Conservation (phyloP, 92 coral and sea anemone species). For the Nematostella vectensis region DNA sequence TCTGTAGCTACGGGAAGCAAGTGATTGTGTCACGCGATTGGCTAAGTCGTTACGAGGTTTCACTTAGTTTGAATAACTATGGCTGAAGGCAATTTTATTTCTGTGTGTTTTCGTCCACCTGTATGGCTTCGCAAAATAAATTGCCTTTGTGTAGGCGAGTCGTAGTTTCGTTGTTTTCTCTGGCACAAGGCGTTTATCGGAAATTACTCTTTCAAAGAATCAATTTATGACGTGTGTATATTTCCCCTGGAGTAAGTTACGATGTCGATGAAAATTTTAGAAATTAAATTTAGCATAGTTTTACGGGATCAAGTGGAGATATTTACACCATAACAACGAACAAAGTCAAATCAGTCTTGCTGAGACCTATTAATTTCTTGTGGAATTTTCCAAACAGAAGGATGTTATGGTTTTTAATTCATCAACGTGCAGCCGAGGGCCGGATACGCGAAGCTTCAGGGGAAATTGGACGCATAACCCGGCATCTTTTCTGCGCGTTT, state of each 20-base stretch:
- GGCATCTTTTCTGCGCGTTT: background rate
- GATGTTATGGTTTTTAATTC: conserved; percentile 17
- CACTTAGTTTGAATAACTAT: background rate
- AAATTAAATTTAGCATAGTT: conserved; percentile 3
- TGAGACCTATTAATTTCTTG: conserved; percentile 15
- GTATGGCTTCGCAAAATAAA: conserved; percentile 22
- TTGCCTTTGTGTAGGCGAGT: conserved; percentile 21
- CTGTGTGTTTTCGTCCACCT: conserved; percentile 32
- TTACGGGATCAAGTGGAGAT: conserved; percentile 9
- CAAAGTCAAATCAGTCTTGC: conserved; percentile 6
- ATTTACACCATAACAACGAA: conserved; percentile 8
- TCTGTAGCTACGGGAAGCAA: too few species aligned
- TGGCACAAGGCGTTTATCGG: conserved; percentile 79
- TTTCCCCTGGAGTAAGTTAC: conserved; percentile 7
- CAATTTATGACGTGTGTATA: conserved; percentile 46
- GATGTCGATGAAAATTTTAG: background rate
- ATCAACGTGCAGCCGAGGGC: conserved; percentile 23
- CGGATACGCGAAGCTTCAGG: conserved; percentile 12
- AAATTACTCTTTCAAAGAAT: conserved; percentile 56
- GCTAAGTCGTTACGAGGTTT: background rate
- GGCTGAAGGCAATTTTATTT: conserved; percentile 19
- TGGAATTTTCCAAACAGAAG: conserved; percentile 24
- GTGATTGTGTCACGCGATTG: conserved; percentile 35
- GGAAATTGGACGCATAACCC: conserved; percentile 11
- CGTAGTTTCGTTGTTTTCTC: conserved; percentile 26